Conservation (phyloP, 2,888 invertebrate species). For the Cerceris ruficornis region DNA sequence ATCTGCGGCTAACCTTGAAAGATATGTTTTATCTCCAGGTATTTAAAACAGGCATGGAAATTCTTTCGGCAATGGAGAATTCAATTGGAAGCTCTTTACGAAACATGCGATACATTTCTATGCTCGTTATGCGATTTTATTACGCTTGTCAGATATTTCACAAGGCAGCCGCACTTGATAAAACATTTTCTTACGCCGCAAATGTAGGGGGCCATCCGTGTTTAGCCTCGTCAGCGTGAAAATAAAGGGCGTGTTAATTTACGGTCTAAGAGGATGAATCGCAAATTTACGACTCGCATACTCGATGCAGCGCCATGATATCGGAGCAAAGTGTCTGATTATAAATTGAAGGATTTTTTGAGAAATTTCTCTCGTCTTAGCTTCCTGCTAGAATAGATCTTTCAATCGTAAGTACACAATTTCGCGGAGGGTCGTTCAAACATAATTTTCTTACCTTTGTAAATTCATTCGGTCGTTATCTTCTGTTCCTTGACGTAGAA, state of each 20-base stretch:
- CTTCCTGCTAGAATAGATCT: no score
- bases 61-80: no score
- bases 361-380: no score
- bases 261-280: constrained; percentile 21
- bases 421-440: no score
- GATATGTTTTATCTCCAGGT: no score
- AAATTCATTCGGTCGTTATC: no score
- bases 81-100: not conserved
- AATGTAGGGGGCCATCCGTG: constrained; percentile 13
- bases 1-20: no score
- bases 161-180: constrained; percentile 63
- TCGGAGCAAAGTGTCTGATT: not conserved
- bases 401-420: no score
- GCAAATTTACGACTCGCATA: constrained; percentile 38
- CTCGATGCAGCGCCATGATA: constrained; percentile 12
- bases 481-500: no score
- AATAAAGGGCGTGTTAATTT: constrained; percentile 55
- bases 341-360: no score
- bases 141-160: constrained; percentile 31
- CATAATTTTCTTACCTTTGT: no score
- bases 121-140: constrained; percentile 16
- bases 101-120: constrained; percentile 12
- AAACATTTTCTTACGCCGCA: constrained; percentile 66
- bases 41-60: no score
- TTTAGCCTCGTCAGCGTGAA: constrained; percentile 39